Conservation (phyloP, 92 coral and sea anemone genomes). For the Anthopleura xanthogrammica region DNA sequence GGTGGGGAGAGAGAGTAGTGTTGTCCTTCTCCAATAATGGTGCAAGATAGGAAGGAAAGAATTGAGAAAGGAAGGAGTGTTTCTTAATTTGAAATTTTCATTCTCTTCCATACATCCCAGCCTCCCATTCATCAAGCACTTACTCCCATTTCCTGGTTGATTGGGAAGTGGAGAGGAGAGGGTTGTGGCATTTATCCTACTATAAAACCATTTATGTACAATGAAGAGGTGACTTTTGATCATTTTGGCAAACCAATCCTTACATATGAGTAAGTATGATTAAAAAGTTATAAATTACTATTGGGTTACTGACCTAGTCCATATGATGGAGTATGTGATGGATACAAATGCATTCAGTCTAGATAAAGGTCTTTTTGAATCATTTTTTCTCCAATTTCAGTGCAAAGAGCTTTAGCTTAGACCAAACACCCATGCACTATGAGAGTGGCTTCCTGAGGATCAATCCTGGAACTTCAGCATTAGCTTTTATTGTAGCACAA, state of each 20-base stretch:
- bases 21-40: too few relatives aligned
- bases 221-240: constrained; percentile 75
- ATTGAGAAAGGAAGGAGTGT: not conserved
- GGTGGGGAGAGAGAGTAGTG: too few relatives aligned
- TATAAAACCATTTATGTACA: constrained; percentile 75
- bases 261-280: constrained; percentile 69
- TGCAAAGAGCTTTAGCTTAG: constrained; percentile 71
- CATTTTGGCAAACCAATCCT: constrained; percentile 89
- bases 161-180: constrained; percentile 94
- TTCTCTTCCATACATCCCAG: constrained; percentile 21
- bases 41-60: too few relatives aligned
- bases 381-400: constrained; percentile 28
- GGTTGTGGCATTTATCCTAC: constrained; percentile 93
- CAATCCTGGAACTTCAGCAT: constrained; percentile 65
- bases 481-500: constrained; percentile 80
- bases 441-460: constrained; percentile 85
- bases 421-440: constrained; percentile 79
- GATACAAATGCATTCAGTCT: too few relatives aligned
- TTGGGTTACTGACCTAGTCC: not conserved
- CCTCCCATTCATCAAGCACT: constrained; percentile 65
- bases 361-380: too few relatives aligned
- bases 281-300: not conserved
- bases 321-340: not conserved
- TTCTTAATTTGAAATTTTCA: not conserved
- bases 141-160: constrained; percentile 73